Conservation (phyloP, 2,113 vertebrate species). For the Ailurus styani region DNA sequence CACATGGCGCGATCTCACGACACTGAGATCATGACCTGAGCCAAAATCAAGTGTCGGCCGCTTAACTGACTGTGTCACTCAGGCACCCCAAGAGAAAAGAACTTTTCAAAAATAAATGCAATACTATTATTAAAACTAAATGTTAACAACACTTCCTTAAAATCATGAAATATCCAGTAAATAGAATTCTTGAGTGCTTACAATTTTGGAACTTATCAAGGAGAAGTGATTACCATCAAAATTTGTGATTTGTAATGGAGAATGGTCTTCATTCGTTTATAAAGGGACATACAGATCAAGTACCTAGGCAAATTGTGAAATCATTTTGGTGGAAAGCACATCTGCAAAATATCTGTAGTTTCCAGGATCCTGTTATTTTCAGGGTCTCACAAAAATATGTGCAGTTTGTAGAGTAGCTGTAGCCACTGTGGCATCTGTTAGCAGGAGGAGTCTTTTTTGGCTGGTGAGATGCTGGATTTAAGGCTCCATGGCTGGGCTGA, state of each 20-base stretch:
- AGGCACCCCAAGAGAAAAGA: not conserved
- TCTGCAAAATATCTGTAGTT: constrained; percentile 39
- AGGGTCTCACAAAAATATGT: constrained; percentile 18
- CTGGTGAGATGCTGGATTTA: not conserved
- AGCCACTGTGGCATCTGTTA: not conserved
- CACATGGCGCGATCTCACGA: not conserved
- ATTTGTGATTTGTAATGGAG: not conserved
- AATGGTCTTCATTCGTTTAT: not conserved
- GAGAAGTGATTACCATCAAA: not conserved
- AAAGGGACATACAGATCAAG: not conserved
- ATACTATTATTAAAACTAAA: not conserved
- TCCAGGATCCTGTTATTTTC: constrained; percentile 28
- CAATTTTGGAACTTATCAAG: constrained; percentile 1
- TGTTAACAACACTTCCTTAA: not conserved
- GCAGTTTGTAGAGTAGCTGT: not conserved
- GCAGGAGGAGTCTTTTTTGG: constrained; percentile 3
- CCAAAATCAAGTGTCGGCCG: not conserved
- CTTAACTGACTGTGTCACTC: not conserved
- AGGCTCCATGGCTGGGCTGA: not conserved
- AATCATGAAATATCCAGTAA: not conserved
- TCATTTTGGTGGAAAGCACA: constrained; percentile 3
- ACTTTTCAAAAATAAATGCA: not conserved
- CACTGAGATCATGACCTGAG: not conserved
- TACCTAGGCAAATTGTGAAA: not conserved
- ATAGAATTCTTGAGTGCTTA: not conserved